Conservation (phyloP, 2,888 invertebrate species). For the Caenorhabditis macrosperma region DNA sequence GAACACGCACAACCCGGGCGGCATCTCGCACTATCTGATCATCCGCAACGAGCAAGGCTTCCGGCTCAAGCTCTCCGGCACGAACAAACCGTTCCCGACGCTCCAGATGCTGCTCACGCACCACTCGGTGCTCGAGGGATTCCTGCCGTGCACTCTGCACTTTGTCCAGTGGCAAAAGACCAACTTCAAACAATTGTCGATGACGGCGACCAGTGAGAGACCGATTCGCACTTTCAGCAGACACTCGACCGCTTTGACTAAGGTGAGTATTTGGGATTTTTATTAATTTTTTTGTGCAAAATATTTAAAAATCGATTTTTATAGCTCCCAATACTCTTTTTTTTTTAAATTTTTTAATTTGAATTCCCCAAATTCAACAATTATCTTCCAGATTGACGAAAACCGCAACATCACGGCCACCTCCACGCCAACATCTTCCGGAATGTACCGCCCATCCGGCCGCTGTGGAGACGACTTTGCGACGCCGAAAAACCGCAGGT, state of each 20-base stretch:
- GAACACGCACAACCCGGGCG: conserved; percentile 57
- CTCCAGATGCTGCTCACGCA: conserved; percentile 70
- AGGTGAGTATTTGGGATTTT: conserved; percentile 18
- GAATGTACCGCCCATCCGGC: conserved; percentile 20
- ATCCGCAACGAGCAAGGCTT: conserved; percentile 66
- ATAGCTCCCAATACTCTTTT: neutral
- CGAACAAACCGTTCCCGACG: conserved; percentile 60
- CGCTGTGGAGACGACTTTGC: conserved; percentile 41
- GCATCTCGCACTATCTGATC: conserved; percentile 66
- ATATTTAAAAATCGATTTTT: neutral
- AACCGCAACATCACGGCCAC: conserved; percentile 47
- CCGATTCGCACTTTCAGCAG: conserved; percentile 25
- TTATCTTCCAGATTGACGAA: conserved; percentile 48
- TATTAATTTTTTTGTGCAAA: neutral
- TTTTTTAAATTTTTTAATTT: neutral
- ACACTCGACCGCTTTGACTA: conserved; percentile 45
- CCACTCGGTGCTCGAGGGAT: conserved; percentile 65
- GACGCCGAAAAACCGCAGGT: conserved; percentile 51
- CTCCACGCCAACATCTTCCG: neutral
- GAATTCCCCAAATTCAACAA: neutral
- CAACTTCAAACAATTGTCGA: conserved; percentile 53
- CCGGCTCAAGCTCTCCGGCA: conserved; percentile 54
- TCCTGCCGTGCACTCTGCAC: conserved; percentile 61
- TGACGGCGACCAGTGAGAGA: conserved; percentile 17
- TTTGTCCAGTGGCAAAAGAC: conserved; percentile 66